These are phyloP conservation scores for Porites evermanni DNA, from an alignment of 92 coral and sea anemone species.

Conservation along the genomic window DNA sequence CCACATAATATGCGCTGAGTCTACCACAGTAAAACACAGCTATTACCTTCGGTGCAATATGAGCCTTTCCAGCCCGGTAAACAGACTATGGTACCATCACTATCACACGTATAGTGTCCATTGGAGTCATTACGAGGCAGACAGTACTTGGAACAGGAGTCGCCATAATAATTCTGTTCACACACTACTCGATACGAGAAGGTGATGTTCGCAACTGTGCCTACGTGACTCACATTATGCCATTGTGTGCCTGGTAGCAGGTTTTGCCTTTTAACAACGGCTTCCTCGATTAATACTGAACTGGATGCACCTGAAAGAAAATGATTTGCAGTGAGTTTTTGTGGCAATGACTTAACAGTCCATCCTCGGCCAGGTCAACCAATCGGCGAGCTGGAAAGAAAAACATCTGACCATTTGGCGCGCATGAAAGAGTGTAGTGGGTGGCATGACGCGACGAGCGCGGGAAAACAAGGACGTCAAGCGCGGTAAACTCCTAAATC, in stretches of 20 bases:
- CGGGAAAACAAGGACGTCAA: not conserved
- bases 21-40: not conserved
- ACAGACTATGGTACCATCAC: slow-evolving; percentile 78
- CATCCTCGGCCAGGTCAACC: not conserved
- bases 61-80: slow-evolving; percentile 80
- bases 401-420: not conserved
- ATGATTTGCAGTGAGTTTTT: no score
- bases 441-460: not conserved
- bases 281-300: slow-evolving; percentile 42
- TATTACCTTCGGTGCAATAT: slow-evolving; percentile 15
- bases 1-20: not conserved
- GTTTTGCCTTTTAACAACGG: slow-evolving; percentile 32
- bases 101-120: slow-evolving; percentile 85
- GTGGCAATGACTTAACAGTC: not conserved
- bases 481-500: not conserved
- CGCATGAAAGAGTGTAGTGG: not conserved
- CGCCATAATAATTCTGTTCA: slow-evolving; percentile 70
- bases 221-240: slow-evolving; percentile 75
- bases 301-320: slow-evolving; percentile 16
- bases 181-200: slow-evolving; percentile 88
- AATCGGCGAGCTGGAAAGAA: not conserved
- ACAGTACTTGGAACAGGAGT: slow-evolving; percentile 66
- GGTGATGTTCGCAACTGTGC: slow-evolving; percentile 72
- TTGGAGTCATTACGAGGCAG: slow-evolving; percentile 76
- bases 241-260: slow-evolving; percentile 74